Evolutionary conservation across 2,113 vertebrate genomes (phyloP).

Genomic region (Vicugna pacos): DNA sequence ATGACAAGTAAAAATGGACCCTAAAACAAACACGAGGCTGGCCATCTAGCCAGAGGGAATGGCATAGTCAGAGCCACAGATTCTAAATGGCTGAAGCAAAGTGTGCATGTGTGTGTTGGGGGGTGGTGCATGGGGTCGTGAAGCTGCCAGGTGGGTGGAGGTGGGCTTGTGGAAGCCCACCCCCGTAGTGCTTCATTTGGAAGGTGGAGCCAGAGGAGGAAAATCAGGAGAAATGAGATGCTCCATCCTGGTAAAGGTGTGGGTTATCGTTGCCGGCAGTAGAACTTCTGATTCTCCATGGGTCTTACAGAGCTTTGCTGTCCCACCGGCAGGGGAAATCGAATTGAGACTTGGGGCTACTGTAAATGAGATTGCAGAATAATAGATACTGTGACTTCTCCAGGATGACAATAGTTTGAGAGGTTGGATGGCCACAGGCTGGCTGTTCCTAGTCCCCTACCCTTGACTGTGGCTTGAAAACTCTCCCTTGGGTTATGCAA

Average conservation of each 20-base stretch:
- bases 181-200: accelerated
- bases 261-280: accelerated
- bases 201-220: background rate
- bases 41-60: background rate
- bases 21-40: background rate
- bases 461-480: background rate
- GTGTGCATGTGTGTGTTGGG: accelerated
- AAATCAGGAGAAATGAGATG: background rate
- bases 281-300: background rate
- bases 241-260: background rate
- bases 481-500: background rate
- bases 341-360: background rate
- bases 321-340: background rate
- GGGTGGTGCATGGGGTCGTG: accelerated
- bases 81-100: background rate
- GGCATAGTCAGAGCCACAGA: background rate
- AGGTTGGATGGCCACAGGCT: background rate
- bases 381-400: background rate
- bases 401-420: background rate
- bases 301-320: background rate
- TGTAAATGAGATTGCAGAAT: background rate
- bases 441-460: background rate
- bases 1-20: constrained; percentile 9
- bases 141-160: background rate
- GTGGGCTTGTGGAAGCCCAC: background rate